Base-by-base conservation (phyloP, 2,888 invertebrate genomes). In the Danaus chrysippus region DNA sequence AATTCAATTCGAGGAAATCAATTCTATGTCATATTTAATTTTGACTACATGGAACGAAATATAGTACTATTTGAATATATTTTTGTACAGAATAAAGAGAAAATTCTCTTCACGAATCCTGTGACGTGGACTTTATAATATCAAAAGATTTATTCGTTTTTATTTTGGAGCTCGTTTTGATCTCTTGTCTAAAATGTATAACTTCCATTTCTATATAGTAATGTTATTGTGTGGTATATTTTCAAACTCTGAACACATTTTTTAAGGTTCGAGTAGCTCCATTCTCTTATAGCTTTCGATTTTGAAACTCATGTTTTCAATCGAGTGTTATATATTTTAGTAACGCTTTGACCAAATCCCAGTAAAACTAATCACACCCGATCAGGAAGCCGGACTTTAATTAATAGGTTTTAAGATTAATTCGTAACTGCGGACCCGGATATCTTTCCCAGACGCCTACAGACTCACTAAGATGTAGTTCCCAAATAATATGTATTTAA, bases 401-500 rank as follows among this genome's bases (percentile, higher is more conserved):
- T 60, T 57, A 63, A 59, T 60, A 57, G 43, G 54, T 54, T 57
- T 59, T 60, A 42, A 12, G 59, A 54, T 59, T 54, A 63, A 56
- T 59, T 59, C 34, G 54, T 54, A 57, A 54, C 57, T 56, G 56
- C 54, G 17, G 46, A 57, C 54, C 60, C 54, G 54, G 60, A 63
- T 60, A 59, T 52, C 56, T 63, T 44, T 49, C 11, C 49, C 10
- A 15, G 10, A 49, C 10, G 10, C 49, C 17, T 17, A 49, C 17
- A 17, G 10, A 49, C 2, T 17, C 9, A 49, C 11, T 10, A 17
- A 17, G 43, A n/a, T 34, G 23, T 34, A 34, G 23, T 34, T 34
- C 6, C 23, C 6, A 34, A 34, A 6, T 34, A 34, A 34, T 34
- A 34, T 34, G 3, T 34, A 34, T 5, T 8, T 34, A 34, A 34